Conservation (phyloP, 2,888 invertebrate species). For the Melanotus villosus region DNA sequence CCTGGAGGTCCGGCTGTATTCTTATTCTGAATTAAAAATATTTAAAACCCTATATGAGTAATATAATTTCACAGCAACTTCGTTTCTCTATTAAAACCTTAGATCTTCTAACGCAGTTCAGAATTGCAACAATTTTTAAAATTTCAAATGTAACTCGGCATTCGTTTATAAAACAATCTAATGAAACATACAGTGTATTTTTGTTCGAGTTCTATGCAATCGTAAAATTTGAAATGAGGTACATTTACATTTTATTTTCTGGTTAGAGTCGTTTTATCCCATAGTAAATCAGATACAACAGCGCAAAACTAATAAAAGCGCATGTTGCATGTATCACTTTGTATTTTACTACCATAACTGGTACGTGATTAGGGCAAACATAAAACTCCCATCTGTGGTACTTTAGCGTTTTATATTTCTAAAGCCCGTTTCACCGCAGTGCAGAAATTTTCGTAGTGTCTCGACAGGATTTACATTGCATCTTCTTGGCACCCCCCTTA, state of each 20-base stretch:
- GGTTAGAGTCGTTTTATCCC: constrained; percentile 32
- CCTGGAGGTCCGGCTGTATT: too few species aligned
- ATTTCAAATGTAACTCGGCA: too few species aligned
- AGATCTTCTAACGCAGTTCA: too few species aligned
- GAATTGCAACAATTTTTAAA: too few species aligned
- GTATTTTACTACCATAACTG: constrained; percentile 45
- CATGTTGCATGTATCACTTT: constrained; percentile 47
- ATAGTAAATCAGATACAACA: constrained; percentile 38
- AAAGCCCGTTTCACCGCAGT: constrained; percentile 1
- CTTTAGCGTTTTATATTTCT: constrained; percentile 2
- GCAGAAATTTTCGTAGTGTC: background rate
- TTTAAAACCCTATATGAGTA: too few species aligned
- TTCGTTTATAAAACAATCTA: too few species aligned
- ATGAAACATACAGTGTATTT: background rate
- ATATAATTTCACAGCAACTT: too few species aligned
- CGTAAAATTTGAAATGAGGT: constrained; percentile 35
- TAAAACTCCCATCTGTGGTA: constrained; percentile 25
- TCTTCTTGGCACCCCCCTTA: background rate
- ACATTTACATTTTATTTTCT: constrained; percentile 35
- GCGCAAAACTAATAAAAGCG: constrained; percentile 40
- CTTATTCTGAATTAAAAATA: too few species aligned
- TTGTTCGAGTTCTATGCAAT: constrained; percentile 21
- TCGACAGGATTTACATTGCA: constrained; percentile 3
- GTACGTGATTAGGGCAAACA: constrained; percentile 37
- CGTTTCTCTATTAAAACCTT: too few species aligned